Percentiles rank a stretch among this genome's conserved stretches.
phyloP scores from a whole-genome alignment of 2,113 vertebrate genomes.

The Xiphophorus maculatus region DNA sequence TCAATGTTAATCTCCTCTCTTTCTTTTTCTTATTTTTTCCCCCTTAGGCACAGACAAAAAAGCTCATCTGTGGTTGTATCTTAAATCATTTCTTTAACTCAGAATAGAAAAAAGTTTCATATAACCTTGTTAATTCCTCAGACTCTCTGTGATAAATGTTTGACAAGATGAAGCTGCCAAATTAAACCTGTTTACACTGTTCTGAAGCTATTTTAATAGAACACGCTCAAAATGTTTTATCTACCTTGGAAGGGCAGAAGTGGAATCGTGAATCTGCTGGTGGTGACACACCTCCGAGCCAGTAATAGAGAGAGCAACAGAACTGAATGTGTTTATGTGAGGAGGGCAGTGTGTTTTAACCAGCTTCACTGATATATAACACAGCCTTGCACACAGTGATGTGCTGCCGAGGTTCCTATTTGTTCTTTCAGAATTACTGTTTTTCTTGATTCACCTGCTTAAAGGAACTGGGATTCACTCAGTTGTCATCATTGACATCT shows the following conservation, averaged over 20 bases:
- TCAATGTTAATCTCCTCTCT: conserved; percentile 39
- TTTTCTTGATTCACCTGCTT: too few species aligned
- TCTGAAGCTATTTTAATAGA: not conserved
- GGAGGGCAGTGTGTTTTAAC: not conserved
- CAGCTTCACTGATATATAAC: not conserved
- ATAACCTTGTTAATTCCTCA: not conserved
- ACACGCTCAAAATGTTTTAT: not conserved
- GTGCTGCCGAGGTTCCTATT: not conserved
- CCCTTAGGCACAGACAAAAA: too few species aligned
- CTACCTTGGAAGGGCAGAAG: not conserved
- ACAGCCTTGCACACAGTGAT: not conserved
- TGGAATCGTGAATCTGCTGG: not conserved
- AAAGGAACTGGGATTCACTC: too few species aligned
- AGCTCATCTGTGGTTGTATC: not conserved
- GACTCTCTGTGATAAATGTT: not conserved
- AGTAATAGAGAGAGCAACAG: not conserved
- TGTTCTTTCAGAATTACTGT: not conserved
- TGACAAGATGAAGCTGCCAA: not conserved
- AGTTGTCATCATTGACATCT: too few species aligned
- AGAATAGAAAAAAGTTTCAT: not conserved
- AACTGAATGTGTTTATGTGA: not conserved
- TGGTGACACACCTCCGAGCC: not conserved
- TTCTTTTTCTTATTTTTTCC: not conserved
- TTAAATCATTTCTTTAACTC: not conserved
- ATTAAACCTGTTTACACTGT: not conserved